phyloP scores from a whole-genome alignment of 2,113 vertebrate genomes.

The Danionella cerebrum region DNA sequence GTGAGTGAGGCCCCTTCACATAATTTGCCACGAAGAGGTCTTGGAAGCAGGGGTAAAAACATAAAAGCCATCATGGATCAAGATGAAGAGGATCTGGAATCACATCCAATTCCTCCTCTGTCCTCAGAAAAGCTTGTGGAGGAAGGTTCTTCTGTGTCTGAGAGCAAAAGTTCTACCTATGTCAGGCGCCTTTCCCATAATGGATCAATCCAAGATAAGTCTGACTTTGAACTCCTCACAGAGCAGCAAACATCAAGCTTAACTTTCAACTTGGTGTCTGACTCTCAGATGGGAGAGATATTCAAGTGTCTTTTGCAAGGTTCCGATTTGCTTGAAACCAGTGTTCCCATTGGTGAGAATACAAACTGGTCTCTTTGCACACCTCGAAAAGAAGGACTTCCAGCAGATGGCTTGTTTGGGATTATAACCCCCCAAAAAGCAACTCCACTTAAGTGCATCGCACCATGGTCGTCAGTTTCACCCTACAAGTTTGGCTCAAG shows the following conservation, averaged over 20 bases:
- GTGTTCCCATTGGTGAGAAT: slow-evolving; percentile 56
- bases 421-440: slow-evolving; percentile 58
- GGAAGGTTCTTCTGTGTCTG: slow-evolving; percentile 26
- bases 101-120: background rate
- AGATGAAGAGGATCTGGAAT: slow-evolving; percentile 8
- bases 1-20: background rate
- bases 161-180: slow-evolving; percentile 42
- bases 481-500: slow-evolving; percentile 64
- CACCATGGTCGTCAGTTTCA: slow-evolving; percentile 75
- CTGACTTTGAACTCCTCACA: slow-evolving; percentile 85
- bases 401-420: slow-evolving; percentile 58
- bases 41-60: slow-evolving; percentile 68
- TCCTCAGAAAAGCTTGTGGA: slow-evolving; percentile 1
- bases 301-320: slow-evolving; percentile 92
- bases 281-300: slow-evolving; percentile 96
- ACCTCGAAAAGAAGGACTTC: slow-evolving; percentile 68
- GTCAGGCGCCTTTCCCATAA: slow-evolving; percentile 45
- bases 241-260: slow-evolving; percentile 87
- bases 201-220: slow-evolving; percentile 58
- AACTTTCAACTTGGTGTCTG: slow-evolving; percentile 88
- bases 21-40: slow-evolving; percentile 44
- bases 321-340: slow-evolving; percentile 79
- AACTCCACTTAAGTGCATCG: slow-evolving; percentile 60
- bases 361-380: slow-evolving; percentile 74
- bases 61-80: slow-evolving; percentile 53